Conservation (phyloP, 2,113 vertebrate genomes). For the Salvelinus alpinus region DNA sequence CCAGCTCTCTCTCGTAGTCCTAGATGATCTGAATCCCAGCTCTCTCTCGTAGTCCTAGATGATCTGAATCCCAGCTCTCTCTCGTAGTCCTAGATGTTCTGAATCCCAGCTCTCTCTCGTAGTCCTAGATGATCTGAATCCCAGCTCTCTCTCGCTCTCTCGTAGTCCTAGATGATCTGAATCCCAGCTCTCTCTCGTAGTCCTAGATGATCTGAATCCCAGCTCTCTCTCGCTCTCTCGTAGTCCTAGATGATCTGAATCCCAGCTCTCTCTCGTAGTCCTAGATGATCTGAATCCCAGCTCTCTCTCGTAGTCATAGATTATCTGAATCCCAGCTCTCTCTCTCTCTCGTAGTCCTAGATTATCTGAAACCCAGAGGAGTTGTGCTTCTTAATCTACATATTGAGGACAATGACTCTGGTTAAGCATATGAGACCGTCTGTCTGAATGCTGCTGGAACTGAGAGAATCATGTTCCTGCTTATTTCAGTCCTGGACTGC, state of each 20-base stretch:
- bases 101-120: neutral
- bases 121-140: no score
- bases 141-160: no score
- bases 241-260: neutral
- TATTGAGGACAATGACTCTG: neutral
- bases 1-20: no score
- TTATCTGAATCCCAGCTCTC: neutral
- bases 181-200: no score
- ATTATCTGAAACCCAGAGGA: neutral
- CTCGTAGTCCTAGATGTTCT: neutral
- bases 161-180: neutral
- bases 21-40: neutral
- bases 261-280: no score
- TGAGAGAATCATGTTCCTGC: neutral
- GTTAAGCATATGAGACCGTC: slow-evolving; percentile 3
- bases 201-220: no score
- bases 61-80: no score
- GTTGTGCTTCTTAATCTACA: slow-evolving; percentile 11
- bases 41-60: no score
- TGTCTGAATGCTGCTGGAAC: neutral
- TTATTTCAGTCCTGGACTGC: neutral
- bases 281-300: neutral
- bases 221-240: no score
- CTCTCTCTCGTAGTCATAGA: no score
- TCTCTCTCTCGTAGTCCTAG: no score